Conservation (phyloP, 1,140 invertebrate genomes). For the Aplysia californica region DNA sequence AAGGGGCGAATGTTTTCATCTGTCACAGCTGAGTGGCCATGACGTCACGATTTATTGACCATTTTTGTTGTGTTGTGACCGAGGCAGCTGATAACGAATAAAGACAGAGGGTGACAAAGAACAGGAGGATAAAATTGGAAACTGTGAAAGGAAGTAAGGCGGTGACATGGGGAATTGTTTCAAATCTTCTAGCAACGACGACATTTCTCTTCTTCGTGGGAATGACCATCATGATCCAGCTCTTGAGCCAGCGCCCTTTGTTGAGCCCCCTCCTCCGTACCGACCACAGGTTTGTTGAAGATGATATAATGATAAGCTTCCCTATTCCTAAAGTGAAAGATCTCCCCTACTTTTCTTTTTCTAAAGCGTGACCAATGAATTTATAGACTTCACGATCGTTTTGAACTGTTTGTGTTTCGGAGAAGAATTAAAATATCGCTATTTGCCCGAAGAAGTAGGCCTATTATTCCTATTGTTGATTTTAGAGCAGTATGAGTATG, state of each 20-base stretch:
- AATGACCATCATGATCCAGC: constrained; percentile 49
- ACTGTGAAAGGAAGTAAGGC: too few relatives aligned
- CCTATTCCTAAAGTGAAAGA: too few relatives aligned
- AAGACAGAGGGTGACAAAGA: neutral
- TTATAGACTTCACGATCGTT: too few relatives aligned
- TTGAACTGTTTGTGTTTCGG: too few relatives aligned
- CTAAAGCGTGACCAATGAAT: too few relatives aligned
- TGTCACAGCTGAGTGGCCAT: constrained; percentile 15
- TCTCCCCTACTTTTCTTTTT: too few relatives aligned
- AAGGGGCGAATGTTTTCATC: constrained; percentile 13
- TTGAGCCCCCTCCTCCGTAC: constrained; percentile 69
- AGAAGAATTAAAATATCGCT: too few relatives aligned
- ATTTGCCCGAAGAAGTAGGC: too few relatives aligned
- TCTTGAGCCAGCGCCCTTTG: constrained; percentile 48
- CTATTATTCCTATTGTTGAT: too few relatives aligned
- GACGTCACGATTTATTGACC: constrained; percentile 7
- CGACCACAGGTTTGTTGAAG: constrained; percentile 48
- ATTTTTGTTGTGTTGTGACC: constrained; percentile 5
- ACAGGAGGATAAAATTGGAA: too few relatives aligned
- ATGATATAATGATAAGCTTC: neutral
- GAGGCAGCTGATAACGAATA: neutral
- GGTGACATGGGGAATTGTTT: constrained; percentile 69
- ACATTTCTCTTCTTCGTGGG: constrained; percentile 65
- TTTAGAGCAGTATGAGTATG: too few relatives aligned
- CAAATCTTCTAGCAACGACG: constrained; percentile 65